These are phyloP conservation scores for Lepidurus couesii DNA, from an alignment of 1,140 invertebrate genomes.

Conservation along the genomic window DNA sequence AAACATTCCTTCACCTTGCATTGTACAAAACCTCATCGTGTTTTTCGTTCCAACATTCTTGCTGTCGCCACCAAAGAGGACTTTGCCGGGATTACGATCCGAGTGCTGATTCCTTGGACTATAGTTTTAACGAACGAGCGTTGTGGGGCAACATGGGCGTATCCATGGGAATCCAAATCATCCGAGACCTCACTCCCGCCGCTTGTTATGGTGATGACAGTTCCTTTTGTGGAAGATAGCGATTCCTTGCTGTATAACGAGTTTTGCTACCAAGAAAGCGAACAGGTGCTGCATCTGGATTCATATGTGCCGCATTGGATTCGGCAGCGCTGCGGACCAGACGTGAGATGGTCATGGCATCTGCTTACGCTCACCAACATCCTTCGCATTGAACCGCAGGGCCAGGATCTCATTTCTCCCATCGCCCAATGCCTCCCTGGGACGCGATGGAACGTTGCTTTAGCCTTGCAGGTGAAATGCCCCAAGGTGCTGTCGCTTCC, in stretches of 20 bases:
- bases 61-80: conserved; percentile 1
- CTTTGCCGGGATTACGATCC: background rate
- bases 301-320: conserved; percentile 29
- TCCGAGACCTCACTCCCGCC: background rate
- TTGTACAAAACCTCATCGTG: conserved; percentile 14
- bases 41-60: background rate
- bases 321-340: background rate
- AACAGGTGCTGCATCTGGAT: conserved; percentile 28
- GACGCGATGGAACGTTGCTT: background rate
- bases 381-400: conserved; percentile 26
- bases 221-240: background rate
- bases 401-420: conserved; percentile 29
- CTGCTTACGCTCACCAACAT: background rate
- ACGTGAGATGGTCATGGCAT: conserved; percentile 25
- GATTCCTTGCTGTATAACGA: conserved; percentile 27
- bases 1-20: conserved; percentile 15
- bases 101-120: background rate
- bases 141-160: background rate
- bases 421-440: conserved; percentile 27
- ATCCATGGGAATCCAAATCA: background rate
- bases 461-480: conserved; percentile 29
- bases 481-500: background rate
- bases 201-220: background rate
- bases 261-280: conserved; percentile 28
- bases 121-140: conserved; percentile 2